Evolutionary conservation across 1,140 invertebrate species (phyloP).

Genomic region (Pygmarrhopalites habei): DNA sequence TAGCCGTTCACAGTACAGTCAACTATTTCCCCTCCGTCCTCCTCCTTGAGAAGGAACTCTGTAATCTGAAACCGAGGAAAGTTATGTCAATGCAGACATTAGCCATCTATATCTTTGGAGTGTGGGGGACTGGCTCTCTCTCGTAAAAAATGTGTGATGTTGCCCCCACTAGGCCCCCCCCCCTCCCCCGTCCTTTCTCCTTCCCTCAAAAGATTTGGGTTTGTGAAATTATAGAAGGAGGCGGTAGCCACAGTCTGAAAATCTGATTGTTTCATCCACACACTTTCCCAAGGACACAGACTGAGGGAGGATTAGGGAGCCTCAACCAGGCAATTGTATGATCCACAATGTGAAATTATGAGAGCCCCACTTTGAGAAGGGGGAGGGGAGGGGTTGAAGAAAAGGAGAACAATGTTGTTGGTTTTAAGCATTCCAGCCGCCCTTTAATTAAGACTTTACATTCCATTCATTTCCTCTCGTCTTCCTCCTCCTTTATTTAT

Average conservation of each 20-base stretch:
- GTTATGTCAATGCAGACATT: neutral
- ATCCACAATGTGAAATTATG: neutral
- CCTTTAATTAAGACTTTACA: slow-evolving; percentile 5
- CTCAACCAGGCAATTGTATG: neutral
- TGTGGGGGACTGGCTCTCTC: neutral
- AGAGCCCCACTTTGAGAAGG: neutral
- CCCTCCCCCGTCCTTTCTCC: neutral
- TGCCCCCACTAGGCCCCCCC: neutral
- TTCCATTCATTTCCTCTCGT: slow-evolving; percentile 1
- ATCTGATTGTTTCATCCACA: neutral
- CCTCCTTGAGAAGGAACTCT: neutral
- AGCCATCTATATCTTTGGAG: neutral
- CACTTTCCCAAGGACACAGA: neutral
- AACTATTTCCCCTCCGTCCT: neutral
- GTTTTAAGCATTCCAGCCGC: slow-evolving; percentile 2
- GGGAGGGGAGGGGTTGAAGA: no score
- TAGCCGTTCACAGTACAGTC: neutral
- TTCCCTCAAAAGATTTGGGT: neutral
- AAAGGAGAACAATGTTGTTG: slow-evolving; percentile 5
- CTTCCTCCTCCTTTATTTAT: no score
- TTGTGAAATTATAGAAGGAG: neutral
- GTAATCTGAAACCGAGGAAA: neutral
- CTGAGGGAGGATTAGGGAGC: neutral
- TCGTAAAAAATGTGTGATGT: neutral
- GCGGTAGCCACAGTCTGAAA: neutral